Conservation (phyloP, 2,797 vertebrate genomes). For the Peromyscus attwateri region DNA sequence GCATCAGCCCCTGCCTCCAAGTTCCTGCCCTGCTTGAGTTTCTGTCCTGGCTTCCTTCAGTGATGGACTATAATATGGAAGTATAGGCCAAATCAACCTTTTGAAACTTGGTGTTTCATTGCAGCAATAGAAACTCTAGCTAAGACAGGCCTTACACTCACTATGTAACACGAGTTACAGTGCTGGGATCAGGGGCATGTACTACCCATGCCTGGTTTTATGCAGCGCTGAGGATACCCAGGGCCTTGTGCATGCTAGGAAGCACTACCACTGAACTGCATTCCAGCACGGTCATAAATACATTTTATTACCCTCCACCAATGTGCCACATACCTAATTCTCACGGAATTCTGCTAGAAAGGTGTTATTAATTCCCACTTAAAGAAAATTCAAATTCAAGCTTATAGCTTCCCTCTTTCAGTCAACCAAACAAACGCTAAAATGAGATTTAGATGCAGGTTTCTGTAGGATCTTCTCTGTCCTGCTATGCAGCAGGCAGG, state of each 20-base stretch:
- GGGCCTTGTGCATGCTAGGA: background rate
- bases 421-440: conserved; percentile 44
- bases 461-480: background rate
- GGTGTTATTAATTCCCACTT: background rate
- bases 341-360: conserved; percentile 43
- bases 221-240: background rate
- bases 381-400: conserved; percentile 54
- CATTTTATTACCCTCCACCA: background rate
- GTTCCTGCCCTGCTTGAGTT: no score
- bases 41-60: no score
- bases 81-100: background rate
- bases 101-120: no score
- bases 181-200: background rate
- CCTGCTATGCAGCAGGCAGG: background rate
- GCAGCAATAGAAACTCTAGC: background rate
- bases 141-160: background rate
- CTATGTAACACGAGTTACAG: background rate
- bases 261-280: background rate
- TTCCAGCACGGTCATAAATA: background rate
- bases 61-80: background rate
- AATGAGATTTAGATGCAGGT: conserved; percentile 55
- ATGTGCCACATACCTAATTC: background rate
- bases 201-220: background rate
- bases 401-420: conserved; percentile 53
- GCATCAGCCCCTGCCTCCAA: background rate